Evolutionary conservation across 2,888 invertebrate species (phyloP), one percentile per base, ranked within the genome.

Genomic region (Blera fallax): DNA sequence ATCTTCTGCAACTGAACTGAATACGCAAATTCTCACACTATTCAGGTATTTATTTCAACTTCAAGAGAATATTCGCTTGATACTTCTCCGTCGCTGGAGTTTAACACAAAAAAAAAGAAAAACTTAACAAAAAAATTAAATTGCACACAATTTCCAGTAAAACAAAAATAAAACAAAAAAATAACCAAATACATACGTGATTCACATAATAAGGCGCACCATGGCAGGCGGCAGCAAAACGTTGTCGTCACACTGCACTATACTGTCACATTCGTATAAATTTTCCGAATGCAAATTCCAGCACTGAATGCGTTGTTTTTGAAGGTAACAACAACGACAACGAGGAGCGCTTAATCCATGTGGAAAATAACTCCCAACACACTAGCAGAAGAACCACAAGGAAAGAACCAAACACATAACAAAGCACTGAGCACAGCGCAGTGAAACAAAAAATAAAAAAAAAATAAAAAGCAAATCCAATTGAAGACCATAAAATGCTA

Each of bases 401-500:
- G 18, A 83, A 32, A 67, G 67, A 83, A 74, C 62, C 62, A 50
- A 27, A 10, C 64, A 43, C 29, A 73, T 40, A 48, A 4, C 48
- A 43, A 60, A 14, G 40, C 10, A 64, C n/a, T 8, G 34, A 48
- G 45, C n/a, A 14, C n/a, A 43, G 27, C 29, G 10, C 40, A 2
- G 24, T 24, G 4, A 24, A 24, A n/a, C n/a, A n/a, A n/a, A n/a
- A n/a, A n/a, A 29, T 4, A 45, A 50, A 32, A 54, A 54, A 24
- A 67, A 69, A 48, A 50, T 54, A 37, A 50, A 43, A 27, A 24
- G n/a, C 32, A 58, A 60, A 37, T 78, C 56, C 48, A 74, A 85
- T 73, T 80, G 85, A 85, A 85, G 81, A 85, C 85, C 65, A 81
- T 77, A 77, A 85, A 85, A 80, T 81, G 70, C 81, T 85, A 85